Evolutionary conservation across 2,113 vertebrate genomes (phyloP).

Genomic region (Actenoides lindsayi): DNA sequence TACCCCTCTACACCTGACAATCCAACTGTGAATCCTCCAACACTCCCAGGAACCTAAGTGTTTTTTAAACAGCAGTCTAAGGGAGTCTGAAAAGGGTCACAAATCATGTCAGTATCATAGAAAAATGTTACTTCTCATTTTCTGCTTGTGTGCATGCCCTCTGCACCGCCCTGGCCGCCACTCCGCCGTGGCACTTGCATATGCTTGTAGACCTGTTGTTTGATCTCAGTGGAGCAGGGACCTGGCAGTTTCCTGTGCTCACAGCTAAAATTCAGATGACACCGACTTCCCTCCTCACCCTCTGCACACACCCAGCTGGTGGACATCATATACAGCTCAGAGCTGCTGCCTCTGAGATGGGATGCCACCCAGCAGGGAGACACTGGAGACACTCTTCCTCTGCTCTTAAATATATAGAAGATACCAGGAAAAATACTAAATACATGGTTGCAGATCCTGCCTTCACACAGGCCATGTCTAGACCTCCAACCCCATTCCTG

Average conservation of each 20-base stretch:
- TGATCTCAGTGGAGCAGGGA: neutral
- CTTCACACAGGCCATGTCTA: neutral
- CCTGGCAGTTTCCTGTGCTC: neutral
- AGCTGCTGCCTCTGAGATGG: neutral
- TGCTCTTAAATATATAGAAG: neutral
- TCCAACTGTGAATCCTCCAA: neutral
- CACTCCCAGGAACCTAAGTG: neutral
- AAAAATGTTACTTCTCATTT: neutral
- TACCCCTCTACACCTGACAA: neutral
- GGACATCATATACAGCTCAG: neutral
- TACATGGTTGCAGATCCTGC: neutral
- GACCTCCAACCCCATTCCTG: neutral
- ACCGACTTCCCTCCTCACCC: neutral
- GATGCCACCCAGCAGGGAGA: neutral
- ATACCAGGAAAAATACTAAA: neutral
- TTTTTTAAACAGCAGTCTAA: neutral
- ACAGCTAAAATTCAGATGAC: neutral
- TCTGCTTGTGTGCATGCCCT: neutral
- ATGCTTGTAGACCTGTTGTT: rapidly evolving
- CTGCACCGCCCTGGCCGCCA: neutral
- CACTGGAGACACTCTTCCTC: neutral
- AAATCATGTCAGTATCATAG: neutral
- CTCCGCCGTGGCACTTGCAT: neutral
- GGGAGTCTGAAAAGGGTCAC: neutral
- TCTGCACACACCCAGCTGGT: neutral